Evolutionary conservation across 2,888 invertebrate species (phyloP).

Genomic region (Julus scandinavius): DNA sequence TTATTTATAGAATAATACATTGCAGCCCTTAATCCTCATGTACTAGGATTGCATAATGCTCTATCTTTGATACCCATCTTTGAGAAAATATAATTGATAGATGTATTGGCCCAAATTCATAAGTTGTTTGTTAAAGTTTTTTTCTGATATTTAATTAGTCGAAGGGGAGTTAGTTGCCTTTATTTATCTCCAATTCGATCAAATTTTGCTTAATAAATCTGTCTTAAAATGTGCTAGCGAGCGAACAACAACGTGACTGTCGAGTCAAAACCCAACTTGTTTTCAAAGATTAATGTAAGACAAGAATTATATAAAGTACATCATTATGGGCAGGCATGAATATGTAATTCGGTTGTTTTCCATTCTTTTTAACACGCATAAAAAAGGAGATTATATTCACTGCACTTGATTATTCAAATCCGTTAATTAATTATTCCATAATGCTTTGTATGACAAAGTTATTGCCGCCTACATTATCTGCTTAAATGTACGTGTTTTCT

Average conservation of each 20-base stretch:
- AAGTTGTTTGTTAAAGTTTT: not conserved
- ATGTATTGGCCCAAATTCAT: not conserved
- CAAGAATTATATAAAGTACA: conserved; percentile 44
- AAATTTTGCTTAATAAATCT: not conserved
- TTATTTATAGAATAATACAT: too few relatives aligned
- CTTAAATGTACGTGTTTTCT: conserved; percentile 12
- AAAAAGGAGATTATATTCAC: conserved; percentile 48
- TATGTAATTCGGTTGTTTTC: conserved; percentile 47
- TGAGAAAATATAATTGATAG: not conserved
- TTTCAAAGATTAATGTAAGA: conserved; percentile 47
- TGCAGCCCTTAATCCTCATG: too few relatives aligned
- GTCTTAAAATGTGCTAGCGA: not conserved
- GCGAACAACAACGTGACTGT: not conserved
- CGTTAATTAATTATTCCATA: conserved; percentile 48
- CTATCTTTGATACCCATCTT: not conserved
- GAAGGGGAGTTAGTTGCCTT: not conserved
- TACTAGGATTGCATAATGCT: not conserved
- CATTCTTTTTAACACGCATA: conserved; percentile 26
- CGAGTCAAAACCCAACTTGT: conserved; percentile 34
- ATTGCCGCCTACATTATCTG: conserved; percentile 29
- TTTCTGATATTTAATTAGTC: too few relatives aligned
- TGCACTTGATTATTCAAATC: conserved; percentile 33
- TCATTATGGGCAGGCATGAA: conserved; percentile 42
- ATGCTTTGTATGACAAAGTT: conserved; percentile 46
- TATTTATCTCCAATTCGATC: not conserved